Evolutionary conservation across 2,113 vertebrate species (phyloP).

Genomic region (Ceyx cyanopectus): DNA sequence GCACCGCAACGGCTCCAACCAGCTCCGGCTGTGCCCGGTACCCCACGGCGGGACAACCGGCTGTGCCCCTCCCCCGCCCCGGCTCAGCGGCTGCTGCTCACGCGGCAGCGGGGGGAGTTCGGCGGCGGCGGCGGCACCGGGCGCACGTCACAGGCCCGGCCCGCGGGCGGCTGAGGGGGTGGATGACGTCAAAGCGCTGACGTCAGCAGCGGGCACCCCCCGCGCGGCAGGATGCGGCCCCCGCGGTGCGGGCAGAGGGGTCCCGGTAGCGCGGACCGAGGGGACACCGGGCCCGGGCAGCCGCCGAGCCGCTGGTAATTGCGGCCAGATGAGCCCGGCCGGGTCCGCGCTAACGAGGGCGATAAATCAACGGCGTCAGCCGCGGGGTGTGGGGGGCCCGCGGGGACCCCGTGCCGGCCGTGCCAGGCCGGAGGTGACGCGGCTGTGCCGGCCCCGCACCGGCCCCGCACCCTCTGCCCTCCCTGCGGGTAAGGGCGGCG

Average conservation of each 20-base stretch:
- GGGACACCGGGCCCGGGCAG: background rate
- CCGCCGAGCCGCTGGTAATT: background rate
- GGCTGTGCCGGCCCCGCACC: fast-evolving
- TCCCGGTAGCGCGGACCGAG: background rate
- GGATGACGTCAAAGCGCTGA: constrained; percentile 53
- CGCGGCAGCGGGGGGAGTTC: background rate
- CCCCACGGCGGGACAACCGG: background rate
- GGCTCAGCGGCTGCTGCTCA: fast-evolving
- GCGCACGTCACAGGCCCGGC: constrained; percentile 11
- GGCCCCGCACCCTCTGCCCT: background rate
- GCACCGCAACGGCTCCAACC: fast-evolving
- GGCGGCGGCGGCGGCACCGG: background rate
- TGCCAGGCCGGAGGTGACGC: no score
- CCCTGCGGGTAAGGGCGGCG: background rate
- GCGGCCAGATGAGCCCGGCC: background rate
- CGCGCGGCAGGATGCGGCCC: background rate
- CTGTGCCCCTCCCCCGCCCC: background rate
- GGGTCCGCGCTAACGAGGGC: background rate
- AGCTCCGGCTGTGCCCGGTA: background rate
- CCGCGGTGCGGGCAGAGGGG: background rate
- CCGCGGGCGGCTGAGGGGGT: constrained; percentile 62
- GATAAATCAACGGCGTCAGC: background rate
- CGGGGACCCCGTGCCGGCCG: background rate
- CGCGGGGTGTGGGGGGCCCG: fast-evolving
- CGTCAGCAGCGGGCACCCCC: constrained; percentile 19